phyloP scores from a whole-genome alignment of 2,888 invertebrate genomes.

The Buathra laborator region DNA sequence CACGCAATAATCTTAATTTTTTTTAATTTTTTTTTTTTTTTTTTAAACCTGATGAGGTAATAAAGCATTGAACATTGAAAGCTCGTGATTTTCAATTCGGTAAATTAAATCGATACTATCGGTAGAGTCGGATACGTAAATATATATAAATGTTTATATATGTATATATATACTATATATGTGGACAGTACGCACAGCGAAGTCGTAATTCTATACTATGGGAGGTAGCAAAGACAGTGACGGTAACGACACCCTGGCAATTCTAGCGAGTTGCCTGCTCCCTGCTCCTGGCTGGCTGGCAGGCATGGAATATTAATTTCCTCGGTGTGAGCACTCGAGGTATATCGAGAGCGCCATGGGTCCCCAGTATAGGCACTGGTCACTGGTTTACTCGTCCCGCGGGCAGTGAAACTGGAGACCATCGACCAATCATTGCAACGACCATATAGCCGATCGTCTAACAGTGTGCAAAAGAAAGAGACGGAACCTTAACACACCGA shows the following conservation, averaged over 20 bases:
- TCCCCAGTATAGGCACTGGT: background rate
- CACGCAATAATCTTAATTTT: background rate
- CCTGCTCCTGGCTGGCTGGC: conserved; percentile 51
- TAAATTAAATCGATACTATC: conserved; percentile 52
- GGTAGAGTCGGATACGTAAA: background rate
- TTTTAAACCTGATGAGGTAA: background rate
- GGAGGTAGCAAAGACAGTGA: conserved; percentile 64
- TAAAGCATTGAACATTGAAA: conserved; percentile 17
- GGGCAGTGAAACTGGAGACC: conserved; percentile 74
- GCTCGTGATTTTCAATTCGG: conserved; percentile 17
- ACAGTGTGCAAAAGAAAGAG: conserved; percentile 14
- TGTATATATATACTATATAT: background rate
- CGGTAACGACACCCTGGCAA: conserved; percentile 67
- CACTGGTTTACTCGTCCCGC: conserved; percentile 52
- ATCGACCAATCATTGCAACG: conserved; percentile 75
- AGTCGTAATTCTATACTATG: conserved; percentile 66
- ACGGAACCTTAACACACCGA: conserved; percentile 62
- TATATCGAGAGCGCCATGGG: conserved; percentile 40
- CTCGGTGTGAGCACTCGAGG: conserved; percentile 47
- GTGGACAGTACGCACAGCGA: background rate
- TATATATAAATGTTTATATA: background rate
- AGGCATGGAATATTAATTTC: conserved; percentile 66
- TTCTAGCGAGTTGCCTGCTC: conserved; percentile 50
- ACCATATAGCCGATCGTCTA: conserved; percentile 57
- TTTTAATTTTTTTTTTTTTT: conserved; percentile 8